Evolutionary conservation across 2,113 vertebrate species (phyloP).

Genomic region (Osmerus eperlanus): DNA sequence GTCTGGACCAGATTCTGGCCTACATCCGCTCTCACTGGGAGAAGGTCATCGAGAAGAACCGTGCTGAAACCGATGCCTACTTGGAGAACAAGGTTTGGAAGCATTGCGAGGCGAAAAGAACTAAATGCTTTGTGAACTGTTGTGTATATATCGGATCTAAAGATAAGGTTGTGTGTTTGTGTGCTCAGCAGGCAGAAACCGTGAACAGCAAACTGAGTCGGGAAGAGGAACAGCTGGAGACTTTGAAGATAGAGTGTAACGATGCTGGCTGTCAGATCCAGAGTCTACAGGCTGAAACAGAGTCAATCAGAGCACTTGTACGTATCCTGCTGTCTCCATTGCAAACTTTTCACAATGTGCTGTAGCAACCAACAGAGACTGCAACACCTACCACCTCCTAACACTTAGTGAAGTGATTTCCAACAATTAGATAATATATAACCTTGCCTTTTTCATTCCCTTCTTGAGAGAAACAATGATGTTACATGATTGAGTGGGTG

Average conservation of each 20-base stretch:
- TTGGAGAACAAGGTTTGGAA: slow-evolving; percentile 81
- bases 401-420: too few relatives aligned
- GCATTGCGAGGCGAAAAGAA: background rate
- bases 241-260: slow-evolving; percentile 79
- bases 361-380: background rate
- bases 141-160: background rate
- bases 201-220: slow-evolving; percentile 69
- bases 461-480: too few relatives aligned
- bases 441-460: too few relatives aligned
- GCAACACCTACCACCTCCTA: too few relatives aligned
- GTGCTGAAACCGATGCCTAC: slow-evolving; percentile 76
- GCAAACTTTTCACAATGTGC: background rate
- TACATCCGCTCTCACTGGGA: slow-evolving; percentile 90
- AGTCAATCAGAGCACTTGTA: slow-evolving; percentile 90
- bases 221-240: slow-evolving; percentile 80
- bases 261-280: slow-evolving; percentile 84
- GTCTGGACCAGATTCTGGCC: slow-evolving; percentile 86
- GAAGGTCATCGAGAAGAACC: slow-evolving; percentile 83
- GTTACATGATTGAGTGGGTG: too few relatives aligned
- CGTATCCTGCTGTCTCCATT: slow-evolving; percentile 18
- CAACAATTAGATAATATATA: too few relatives aligned
- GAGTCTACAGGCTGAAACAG: slow-evolving; percentile 88
- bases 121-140: background rate
- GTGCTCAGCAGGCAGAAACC: slow-evolving; percentile 64
- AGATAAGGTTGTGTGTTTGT: background rate